phyloP scores from a whole-genome alignment of 2,888 invertebrate genomes.

The Nebria salina region DNA sequence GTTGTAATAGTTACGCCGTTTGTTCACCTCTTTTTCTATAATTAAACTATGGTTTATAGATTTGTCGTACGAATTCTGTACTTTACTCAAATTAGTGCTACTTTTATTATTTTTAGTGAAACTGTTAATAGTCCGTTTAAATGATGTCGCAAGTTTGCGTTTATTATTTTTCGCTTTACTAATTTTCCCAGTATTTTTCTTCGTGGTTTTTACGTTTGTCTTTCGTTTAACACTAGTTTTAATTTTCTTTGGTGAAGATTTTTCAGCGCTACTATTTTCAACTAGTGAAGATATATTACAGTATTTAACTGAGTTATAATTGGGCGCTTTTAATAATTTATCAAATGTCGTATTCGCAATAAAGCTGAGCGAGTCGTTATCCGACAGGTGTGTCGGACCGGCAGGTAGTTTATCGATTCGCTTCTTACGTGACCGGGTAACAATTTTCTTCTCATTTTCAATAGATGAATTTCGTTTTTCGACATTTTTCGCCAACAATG shows the following conservation, averaged over 20 bases:
- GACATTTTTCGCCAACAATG: conserved; percentile 50
- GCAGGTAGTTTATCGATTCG: conserved; percentile 49
- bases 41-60: conserved; percentile 48
- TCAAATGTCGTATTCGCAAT: conserved; percentile 52
- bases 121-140: background rate
- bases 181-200: conserved; percentile 6
- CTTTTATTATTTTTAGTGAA: background rate
- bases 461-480: conserved; percentile 48
- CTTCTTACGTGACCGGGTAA: conserved; percentile 22
- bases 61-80: conserved; percentile 45
- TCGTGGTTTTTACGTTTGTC: background rate
- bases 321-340: conserved; percentile 49
- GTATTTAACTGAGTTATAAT: conserved; percentile 44
- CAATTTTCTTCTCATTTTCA: conserved; percentile 44
- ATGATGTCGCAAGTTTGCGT: conserved; percentile 4
- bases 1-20: conserved; percentile 23
- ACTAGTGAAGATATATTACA: conserved; percentile 18
- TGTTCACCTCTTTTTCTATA: conserved; percentile 47
- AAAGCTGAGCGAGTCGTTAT: conserved; percentile 28
- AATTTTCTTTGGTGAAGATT: conserved; percentile 8
- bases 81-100: background rate
- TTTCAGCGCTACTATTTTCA: conserved; percentile 28
- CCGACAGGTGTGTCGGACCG: background rate
- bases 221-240: background rate
- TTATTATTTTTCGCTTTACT: conserved; percentile 13